Percentiles rank a stretch among this genome's conserved stretches.
phyloP scores from a whole-genome alignment of 1,140 invertebrate genomes.

The Ceratoteleas bidentatus region DNA sequence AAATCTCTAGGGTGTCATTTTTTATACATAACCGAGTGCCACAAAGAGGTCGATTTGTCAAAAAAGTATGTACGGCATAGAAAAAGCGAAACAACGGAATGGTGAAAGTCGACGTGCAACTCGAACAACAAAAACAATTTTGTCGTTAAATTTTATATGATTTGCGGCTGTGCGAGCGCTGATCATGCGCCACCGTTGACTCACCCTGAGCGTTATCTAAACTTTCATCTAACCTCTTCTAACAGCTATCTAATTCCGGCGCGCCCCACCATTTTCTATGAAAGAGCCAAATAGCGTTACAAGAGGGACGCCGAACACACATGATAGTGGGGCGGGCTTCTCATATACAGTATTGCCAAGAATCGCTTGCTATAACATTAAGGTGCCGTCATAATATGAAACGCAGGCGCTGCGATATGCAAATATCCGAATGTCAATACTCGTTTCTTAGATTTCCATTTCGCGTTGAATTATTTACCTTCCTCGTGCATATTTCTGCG shows the following conservation, averaged over 20 bases:
- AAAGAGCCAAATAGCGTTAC: slow-evolving; percentile 65
- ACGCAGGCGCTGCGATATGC: slow-evolving; percentile 48
- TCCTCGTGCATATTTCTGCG: slow-evolving; percentile 6
- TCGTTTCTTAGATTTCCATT: slow-evolving; percentile 32
- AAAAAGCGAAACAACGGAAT: slow-evolving; percentile 16
- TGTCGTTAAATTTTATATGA: slow-evolving; percentile 22
- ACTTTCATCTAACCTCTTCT: slow-evolving; percentile 68
- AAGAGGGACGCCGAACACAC: slow-evolving; percentile 57
- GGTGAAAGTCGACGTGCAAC: slow-evolving; percentile 16
- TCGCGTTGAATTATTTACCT: slow-evolving; percentile 26
- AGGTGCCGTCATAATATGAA: slow-evolving; percentile 58
- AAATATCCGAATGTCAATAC: slow-evolving; percentile 58
- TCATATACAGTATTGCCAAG: slow-evolving; percentile 53
- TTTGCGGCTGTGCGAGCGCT: neutral
- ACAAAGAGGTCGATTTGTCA: slow-evolving; percentile 18
- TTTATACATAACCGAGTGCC: slow-evolving; percentile 3
- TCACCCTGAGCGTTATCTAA: slow-evolving; percentile 68
- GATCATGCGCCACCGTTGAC: slow-evolving; percentile 44
- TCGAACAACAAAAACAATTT: slow-evolving; percentile 22
- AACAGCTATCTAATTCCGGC: slow-evolving; percentile 65
- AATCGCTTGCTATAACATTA: slow-evolving; percentile 58
- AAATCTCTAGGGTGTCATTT: slow-evolving; percentile 11
- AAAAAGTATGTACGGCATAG: slow-evolving; percentile 22
- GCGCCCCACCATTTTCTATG: slow-evolving; percentile 61
- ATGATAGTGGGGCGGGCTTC: slow-evolving; percentile 48